These are phyloP conservation scores for Eulemur macaco DNA, from an alignment of 2,113 vertebrate species.

Conservation along the genomic window DNA sequence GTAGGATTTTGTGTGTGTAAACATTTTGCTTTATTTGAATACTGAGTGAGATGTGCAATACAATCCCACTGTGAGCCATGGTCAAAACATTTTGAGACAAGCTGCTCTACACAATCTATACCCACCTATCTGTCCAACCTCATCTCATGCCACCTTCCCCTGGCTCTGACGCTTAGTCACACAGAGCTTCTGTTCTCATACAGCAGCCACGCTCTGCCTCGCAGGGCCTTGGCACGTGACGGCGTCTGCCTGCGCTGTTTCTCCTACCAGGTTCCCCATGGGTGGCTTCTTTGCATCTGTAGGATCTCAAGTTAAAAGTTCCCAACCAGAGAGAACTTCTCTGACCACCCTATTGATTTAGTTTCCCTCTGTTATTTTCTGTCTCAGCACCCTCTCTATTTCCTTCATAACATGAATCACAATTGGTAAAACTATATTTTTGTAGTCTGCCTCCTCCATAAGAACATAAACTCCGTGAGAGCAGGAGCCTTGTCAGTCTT, in stretches of 20 bases:
- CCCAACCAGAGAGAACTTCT: not conserved
- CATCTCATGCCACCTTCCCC: not conserved
- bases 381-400: not conserved
- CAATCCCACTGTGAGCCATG: not conserved
- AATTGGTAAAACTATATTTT: not conserved
- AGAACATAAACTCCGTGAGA: not conserved
- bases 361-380: not conserved
- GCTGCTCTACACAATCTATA: not conserved
- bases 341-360: not conserved
- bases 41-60: not conserved
- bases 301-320: not conserved
- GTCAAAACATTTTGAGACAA: not conserved
- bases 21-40: not conserved
- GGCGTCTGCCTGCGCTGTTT: no score
- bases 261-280: not conserved
- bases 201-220: not conserved
- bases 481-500: not conserved
- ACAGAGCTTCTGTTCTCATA: not conserved
- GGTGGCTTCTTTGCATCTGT: not conserved
- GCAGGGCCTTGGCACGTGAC: not conserved
- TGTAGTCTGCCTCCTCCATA: not conserved
- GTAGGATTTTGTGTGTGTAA: not conserved
- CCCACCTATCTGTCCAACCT: not conserved
- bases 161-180: not conserved
- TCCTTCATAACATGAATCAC: not conserved